These are phyloP conservation scores for Hetaerina titia DNA, from an alignment of 2,888 invertebrate species.

Conservation along the genomic window DNA sequence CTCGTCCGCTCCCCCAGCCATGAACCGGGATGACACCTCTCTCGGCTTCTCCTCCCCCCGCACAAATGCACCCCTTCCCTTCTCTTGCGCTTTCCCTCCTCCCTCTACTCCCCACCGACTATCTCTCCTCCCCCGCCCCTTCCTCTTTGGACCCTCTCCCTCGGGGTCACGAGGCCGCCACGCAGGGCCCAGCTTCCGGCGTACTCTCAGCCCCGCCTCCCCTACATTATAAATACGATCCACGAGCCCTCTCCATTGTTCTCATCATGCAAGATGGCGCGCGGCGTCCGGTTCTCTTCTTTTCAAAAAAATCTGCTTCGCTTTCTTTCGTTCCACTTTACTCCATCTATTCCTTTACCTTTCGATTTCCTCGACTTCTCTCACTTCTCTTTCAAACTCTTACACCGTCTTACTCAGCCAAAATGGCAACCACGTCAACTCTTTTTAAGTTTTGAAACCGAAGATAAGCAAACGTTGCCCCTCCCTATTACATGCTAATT, in stretches of 20 bases:
- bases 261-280: neutral
- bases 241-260: neutral
- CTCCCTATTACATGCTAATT: too few species aligned
- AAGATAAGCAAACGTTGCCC: too few species aligned
- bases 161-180: slow-evolving; percentile 1
- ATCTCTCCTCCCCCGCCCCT: neutral
- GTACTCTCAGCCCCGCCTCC: neutral
- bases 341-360: neutral
- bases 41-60: neutral
- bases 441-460: too few species aligned
- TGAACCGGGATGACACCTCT: too few species aligned
- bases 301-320: too few species aligned
- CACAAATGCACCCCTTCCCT: neutral
- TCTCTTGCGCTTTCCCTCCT: neutral
- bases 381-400: neutral
- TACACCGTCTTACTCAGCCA: too few species aligned
- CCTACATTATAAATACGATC: neutral
- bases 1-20: neutral
- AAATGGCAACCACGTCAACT: too few species aligned
- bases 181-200: slow-evolving; percentile 27
- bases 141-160: neutral
- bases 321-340: neutral
- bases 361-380: neutral
- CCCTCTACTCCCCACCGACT: neutral
- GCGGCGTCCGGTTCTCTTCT: neutral